These are phyloP conservation scores for Petrocephalus zakoni DNA, from an alignment of 2,113 vertebrate species.

Conservation along the genomic window DNA sequence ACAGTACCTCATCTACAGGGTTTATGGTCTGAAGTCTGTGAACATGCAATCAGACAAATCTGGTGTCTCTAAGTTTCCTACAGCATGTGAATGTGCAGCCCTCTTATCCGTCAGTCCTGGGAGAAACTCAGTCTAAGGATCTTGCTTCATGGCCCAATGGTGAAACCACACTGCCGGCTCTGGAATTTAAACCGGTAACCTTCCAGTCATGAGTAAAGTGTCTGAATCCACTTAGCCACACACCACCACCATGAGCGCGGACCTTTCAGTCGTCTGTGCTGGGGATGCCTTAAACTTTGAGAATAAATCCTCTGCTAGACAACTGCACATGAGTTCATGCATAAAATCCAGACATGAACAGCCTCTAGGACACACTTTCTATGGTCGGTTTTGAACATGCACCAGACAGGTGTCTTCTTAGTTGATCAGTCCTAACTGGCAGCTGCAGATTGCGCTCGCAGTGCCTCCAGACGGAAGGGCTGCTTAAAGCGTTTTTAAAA, in stretches of 20 bases:
- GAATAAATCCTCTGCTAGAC: neutral
- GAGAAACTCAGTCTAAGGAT: neutral
- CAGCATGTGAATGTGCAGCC: neutral
- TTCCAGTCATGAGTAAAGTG: neutral
- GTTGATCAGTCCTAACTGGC: neutral
- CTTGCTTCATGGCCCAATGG: neutral
- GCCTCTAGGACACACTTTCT: neutral
- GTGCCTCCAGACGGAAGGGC: neutral
- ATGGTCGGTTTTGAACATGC: neutral
- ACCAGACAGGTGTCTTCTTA: conserved; percentile 2
- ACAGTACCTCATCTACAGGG: too few species aligned
- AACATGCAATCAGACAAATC: neutral
- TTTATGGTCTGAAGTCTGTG: neutral
- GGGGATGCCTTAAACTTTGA: neutral
- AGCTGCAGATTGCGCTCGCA: neutral
- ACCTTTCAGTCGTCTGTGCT: neutral
- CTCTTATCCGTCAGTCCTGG: neutral
- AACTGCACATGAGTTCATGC: neutral
- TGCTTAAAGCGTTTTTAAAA: conserved; percentile 41
- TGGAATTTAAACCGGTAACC: neutral
- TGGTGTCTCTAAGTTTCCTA: neutral
- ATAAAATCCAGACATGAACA: neutral
- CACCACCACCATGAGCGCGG: neutral
- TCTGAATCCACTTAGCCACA: neutral
- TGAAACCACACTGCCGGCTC: neutral